Evolutionary conservation across 2,797 vertebrate species (phyloP).

Genomic region (Falco berigora): DNA sequence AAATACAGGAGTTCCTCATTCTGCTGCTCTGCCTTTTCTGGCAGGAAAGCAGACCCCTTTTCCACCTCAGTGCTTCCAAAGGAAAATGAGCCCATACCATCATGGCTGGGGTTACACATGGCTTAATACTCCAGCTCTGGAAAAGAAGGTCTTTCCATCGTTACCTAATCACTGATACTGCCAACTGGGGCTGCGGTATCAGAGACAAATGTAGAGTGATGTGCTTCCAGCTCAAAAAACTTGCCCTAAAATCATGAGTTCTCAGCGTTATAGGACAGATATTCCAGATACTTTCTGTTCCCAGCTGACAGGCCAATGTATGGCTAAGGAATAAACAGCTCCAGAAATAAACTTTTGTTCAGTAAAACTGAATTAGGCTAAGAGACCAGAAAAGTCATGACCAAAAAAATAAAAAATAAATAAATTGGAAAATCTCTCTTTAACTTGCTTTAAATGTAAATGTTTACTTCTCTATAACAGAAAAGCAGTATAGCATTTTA

Average conservation of each 20-base stretch:
- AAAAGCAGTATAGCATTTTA: not conserved
- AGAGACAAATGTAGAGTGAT: not conserved
- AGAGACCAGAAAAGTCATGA: not conserved
- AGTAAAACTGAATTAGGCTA: not conserved
- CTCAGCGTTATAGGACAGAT: not conserved
- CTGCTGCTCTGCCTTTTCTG: not conserved
- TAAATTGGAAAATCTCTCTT: not conserved
- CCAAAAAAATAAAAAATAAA: not conserved
- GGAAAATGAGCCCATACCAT: not conserved
- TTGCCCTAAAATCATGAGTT: not conserved
- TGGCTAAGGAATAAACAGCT: not conserved
- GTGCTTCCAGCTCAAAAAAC: not conserved
- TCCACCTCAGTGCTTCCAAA: not conserved
- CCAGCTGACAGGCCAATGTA: not conserved
- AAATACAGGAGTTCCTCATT: slow-evolving; percentile 2
- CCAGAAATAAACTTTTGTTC: not conserved
- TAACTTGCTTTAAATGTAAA: not conserved
- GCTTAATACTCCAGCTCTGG: not conserved
- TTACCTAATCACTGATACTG: not conserved
- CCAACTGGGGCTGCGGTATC: not conserved
- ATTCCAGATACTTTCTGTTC: not conserved
- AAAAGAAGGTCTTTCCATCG: not conserved
- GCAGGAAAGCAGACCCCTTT: not conserved
- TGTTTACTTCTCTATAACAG: not conserved
- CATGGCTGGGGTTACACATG: not conserved